Evolutionary conservation across 2,888 invertebrate species (phyloP), one percentile per base, ranked within the genome.

Genomic region (Lepetodrilus schrolli): DNA sequence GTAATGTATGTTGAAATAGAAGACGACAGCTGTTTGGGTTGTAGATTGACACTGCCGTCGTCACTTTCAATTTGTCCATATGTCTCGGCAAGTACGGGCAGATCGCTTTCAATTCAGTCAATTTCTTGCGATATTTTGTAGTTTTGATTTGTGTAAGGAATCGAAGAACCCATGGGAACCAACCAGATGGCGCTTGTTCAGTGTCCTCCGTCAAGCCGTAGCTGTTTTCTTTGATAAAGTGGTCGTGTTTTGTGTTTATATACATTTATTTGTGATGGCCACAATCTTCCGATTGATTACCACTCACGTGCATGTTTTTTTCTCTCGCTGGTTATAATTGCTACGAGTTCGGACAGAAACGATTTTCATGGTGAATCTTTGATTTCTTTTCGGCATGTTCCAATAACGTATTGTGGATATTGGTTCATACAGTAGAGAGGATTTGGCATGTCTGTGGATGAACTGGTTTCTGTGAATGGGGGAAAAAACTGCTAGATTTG

Each of bases 201-300:
- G 30, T 30, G 5, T 30, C 30, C 30, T 26, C 26, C 34, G 17
- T 8, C 30, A 34, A 13, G 30, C 58, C 13, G 34, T 58, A 58
- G 34, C 26, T 58, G 30, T 58, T 58, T 58, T 58, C 58, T 58
- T 7, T 58, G 58, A 58, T 26, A 58, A 58, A 58, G 26, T 30
- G 26, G 23, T 34, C 58, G 4, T 13, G 26, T 58, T 34, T 23
- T 23, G 17, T 30, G 58, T 58, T 58, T 58, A 58, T 34, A 58
- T 58, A 58, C 58, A 58, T 58, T 58, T 58, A 58, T 58, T 23
- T 58, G 26, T 17, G 21, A 17, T 30, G n/a, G 30, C 34, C 17
- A 30, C 30, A 58, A 58, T 58, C 26, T 58, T 13, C 10, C n/a
- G n/a, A 58, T 58, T 58, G 58, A 58, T 58, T 58, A 58, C 30